A percentile compares a stretch with the other conserved stretches of the same genome.
These are phyloP conservation scores for Dromococcyx pavoninus DNA, from an alignment of 2,797 vertebrate genomes.

Conservation along the genomic window DNA sequence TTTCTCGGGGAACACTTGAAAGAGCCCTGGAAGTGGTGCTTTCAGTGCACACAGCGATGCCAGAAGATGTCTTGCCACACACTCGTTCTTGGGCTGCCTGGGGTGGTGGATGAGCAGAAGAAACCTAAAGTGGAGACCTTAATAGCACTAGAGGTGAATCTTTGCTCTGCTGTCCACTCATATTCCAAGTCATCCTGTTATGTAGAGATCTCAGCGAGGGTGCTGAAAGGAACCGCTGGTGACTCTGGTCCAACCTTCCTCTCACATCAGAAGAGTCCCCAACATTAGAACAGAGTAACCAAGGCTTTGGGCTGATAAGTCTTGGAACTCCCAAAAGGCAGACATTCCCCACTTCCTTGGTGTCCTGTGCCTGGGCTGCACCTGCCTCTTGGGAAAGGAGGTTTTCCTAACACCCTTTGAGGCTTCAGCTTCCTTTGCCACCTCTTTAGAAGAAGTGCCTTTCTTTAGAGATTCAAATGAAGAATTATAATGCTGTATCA, in stretches of 20 bases:
- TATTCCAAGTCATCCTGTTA: neutral
- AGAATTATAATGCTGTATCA: neutral
- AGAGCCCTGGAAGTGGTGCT: neutral
- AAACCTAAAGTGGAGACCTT: neutral
- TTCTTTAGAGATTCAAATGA: neutral
- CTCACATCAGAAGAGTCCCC: neutral
- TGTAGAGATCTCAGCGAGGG: neutral
- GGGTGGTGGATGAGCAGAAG: neutral
- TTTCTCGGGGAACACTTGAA: neutral
- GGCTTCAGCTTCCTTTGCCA: neutral
- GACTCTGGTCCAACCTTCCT: neutral
- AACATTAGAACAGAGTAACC: neutral
- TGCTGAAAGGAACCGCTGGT: neutral
- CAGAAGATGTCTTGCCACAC: neutral
- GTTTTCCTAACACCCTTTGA: neutral
- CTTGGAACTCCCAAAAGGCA: neutral
- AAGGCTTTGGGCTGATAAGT: neutral
- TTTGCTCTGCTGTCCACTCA: neutral
- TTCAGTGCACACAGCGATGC: neutral
- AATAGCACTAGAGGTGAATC: neutral
- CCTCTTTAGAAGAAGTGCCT: neutral
- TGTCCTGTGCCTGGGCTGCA: neutral
- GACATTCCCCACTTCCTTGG: no score
- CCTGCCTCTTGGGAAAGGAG: neutral
- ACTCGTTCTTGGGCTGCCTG: neutral